Evolutionary conservation across 2,888 invertebrate species (phyloP), one percentile per base, ranked within the genome.

Genomic region (Leistus spinibarbis): DNA sequence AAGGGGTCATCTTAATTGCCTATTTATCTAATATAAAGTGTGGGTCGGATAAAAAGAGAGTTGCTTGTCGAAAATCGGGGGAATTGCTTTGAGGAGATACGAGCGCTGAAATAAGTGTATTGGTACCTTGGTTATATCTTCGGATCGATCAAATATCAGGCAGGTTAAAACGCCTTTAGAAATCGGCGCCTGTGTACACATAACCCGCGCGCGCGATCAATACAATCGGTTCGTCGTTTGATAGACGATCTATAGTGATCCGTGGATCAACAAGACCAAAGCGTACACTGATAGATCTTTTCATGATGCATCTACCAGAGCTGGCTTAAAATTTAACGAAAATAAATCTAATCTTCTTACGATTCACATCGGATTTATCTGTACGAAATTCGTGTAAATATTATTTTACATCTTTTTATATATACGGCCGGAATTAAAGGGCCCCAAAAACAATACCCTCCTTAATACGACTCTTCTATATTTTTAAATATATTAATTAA

Each of bases 91-190:
- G 40, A 40, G 40, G 3, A 40, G 40, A 40, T 40, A 7, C 7
- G 40, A 40, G 40, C 22, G 60, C 60, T 60, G 60, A 60, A 64
- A 23, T 40, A 40, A 40, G 40, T 40, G 40, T 40, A n/a, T n/a
- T n/a, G n/a, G n/a, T n/a, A 23, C 17, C 64, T 64, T 64, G n/a
- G n/a, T n/a, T n/a, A 24, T 69, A 69, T 56, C 40, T 40, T 4
- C 66, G 66, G 65, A 72, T 79, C 80, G 81, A 80, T 81, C 82
- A 82, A 80, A 79, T 80, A 80, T 77, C 76, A 77, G 78, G 76
- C 77, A 76, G 78, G 81, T 82, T 83, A 83, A 84, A 84, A 84
- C 83, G 83, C 82, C 83, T 83, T 82, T 84, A 83, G 83, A 84
- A 84, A 84, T 82, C 83, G 83, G 83, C 24, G 64, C 22, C 65